phyloP scores from a whole-genome alignment of 2,797 vertebrate genomes.

The Enteromius anoplus region DNA sequence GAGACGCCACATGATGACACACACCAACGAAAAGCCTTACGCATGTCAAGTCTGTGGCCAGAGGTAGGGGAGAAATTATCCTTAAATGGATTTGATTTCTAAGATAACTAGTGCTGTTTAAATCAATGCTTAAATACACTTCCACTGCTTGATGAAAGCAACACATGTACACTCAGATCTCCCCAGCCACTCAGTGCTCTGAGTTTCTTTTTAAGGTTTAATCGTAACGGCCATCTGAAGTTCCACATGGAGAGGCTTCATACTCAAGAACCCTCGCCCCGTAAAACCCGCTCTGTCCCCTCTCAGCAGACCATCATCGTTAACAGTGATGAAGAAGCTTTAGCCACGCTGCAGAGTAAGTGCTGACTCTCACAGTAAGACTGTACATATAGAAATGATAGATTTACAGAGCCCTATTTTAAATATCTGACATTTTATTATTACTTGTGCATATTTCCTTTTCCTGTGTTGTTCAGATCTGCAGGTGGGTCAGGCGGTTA shows the following conservation, averaged over 20 bases:
- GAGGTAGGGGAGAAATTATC: slow-evolving; percentile 76
- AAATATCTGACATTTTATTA: background rate
- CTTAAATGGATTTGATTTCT: background rate
- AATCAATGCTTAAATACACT: background rate
- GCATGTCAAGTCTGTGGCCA: slow-evolving; percentile 92
- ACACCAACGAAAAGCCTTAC: slow-evolving; percentile 98
- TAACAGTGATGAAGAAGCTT: slow-evolving; percentile 88
- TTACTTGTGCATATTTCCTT: background rate
- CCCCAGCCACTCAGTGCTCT: background rate
- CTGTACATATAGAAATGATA: background rate
- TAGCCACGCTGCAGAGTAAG: slow-evolving; percentile 92
- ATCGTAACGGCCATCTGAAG: slow-evolving; percentile 96
- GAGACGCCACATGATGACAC: slow-evolving; percentile 92
- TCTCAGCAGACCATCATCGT: slow-evolving; percentile 89
- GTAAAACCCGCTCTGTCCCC: slow-evolving; percentile 64
- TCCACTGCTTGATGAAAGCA: background rate
- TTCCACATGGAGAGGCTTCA: slow-evolving; percentile 97
- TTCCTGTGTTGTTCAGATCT: slow-evolving; percentile 74
- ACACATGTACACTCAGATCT: background rate
- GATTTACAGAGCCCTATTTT: background rate
- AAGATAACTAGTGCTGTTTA: background rate
- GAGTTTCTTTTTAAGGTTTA: slow-evolving; percentile 82
- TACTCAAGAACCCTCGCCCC: slow-evolving; percentile 76
- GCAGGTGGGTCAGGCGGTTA: slow-evolving; percentile 83
- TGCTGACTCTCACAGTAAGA: background rate